Percentiles rank a stretch among this genome's conserved stretches.
Conservation (phyloP, 2,113 vertebrate species). For the Pluvianellus socialis region DNA sequence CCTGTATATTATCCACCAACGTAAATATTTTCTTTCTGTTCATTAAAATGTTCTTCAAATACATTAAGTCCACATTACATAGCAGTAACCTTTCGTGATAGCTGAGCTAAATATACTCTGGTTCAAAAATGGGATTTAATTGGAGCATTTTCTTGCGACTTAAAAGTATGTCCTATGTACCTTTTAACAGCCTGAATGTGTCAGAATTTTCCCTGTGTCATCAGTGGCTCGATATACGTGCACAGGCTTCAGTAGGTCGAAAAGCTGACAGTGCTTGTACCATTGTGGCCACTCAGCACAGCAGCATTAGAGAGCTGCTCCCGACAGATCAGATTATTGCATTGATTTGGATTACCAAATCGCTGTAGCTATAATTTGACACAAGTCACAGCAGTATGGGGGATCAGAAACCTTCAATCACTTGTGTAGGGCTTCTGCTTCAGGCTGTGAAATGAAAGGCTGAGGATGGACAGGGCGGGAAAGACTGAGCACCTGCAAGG, state of each 20-base stretch:
- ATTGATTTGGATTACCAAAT: background rate
- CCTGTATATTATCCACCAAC: background rate
- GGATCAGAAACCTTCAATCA: background rate
- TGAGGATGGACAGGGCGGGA: background rate
- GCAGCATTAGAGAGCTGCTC: background rate
- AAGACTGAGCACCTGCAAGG: background rate
- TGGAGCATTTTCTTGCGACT: background rate
- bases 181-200: background rate
- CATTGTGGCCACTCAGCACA: background rate
- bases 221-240: background rate
- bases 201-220: background rate
- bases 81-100: background rate
- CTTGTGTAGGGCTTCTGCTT: background rate
- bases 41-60: background rate
- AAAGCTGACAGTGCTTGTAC: background rate
- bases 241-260: background rate
- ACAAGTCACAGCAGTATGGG: background rate
- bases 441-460: background rate
- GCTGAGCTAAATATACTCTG: background rate
- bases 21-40: slow-evolving; percentile 2
- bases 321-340: background rate
- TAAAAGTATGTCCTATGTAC: background rate
- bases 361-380: background rate
- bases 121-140: background rate
- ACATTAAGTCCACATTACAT: background rate